phyloP scores from a whole-genome alignment of 30 jellyfish, hydroid and myxozoan genomes.

The Sanderia malayensis region DNA sequence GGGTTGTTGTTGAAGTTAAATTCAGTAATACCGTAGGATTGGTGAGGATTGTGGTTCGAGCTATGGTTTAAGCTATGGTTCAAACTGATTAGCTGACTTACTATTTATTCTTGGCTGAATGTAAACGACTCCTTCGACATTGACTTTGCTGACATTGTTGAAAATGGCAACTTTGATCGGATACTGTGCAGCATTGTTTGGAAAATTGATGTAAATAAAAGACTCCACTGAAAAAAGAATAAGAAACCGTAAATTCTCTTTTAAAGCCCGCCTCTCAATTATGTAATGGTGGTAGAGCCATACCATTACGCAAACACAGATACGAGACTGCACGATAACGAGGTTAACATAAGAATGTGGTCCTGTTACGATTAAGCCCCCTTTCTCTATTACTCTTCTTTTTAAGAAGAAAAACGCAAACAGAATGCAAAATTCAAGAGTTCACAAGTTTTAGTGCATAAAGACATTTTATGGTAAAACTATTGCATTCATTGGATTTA shows the following conservation, averaged over 20 bases:
- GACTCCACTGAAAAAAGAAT: slow-evolving; percentile 9
- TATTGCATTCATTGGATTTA: background rate
- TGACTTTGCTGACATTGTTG: slow-evolving; percentile 44
- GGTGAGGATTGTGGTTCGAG: too few relatives aligned
- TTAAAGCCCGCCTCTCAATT: too few relatives aligned
- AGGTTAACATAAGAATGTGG: too few relatives aligned
- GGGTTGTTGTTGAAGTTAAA: too few relatives aligned
- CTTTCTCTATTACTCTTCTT: too few relatives aligned
- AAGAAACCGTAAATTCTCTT: too few relatives aligned
- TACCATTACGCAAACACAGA: too few relatives aligned
- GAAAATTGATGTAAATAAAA: slow-evolving; percentile 11
- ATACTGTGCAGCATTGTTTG: slow-evolving; percentile 20
- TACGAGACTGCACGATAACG: too few relatives aligned
- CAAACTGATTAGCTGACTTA: background rate
- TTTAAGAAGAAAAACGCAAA: background rate
- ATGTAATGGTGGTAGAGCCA: too few relatives aligned
- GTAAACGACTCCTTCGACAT: slow-evolving; percentile 5
- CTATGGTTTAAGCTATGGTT: too few relatives aligned
- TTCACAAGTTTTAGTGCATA: background rate
- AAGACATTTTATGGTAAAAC: background rate
- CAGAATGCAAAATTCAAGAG: background rate
- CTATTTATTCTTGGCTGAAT: slow-evolving; percentile 34
- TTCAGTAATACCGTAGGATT: too few relatives aligned
- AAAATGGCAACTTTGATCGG: slow-evolving; percentile 22
- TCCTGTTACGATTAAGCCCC: too few relatives aligned